These are phyloP conservation scores for Zoanthus sociatus DNA, from an alignment of 92 coral and sea anemone species.

Conservation along the genomic window DNA sequence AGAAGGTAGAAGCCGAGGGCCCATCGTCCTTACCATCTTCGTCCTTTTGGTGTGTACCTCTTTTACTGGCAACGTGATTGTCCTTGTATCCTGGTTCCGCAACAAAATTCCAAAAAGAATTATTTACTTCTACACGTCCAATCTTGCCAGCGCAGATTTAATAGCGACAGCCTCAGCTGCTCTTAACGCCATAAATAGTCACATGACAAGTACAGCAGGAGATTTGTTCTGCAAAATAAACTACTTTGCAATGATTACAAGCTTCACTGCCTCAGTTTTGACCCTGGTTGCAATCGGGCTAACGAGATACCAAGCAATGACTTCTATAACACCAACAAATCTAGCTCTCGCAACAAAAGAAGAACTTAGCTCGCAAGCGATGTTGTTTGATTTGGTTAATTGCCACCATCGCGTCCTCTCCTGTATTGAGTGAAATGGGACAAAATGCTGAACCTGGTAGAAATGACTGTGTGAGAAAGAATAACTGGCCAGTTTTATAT, in stretches of 20 bases:
- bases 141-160: no score
- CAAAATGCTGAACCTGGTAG: neutral
- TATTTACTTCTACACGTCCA: no score
- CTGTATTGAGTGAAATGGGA: neutral
- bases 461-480: neutral
- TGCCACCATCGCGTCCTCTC: neutral
- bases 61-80: neutral
- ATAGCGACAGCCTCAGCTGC: neutral
- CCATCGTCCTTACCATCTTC: neutral
- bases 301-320: no score
- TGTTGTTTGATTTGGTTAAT: conserved; percentile 15
- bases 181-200: neutral
- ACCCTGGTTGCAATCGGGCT: no score
- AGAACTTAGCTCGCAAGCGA: neutral
- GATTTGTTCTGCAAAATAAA: neutral
- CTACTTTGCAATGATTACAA: neutral
- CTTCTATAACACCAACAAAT: neutral
- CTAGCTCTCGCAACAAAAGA: neutral
- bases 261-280: neutral
- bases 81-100: conserved; percentile 6
- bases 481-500: conserved; percentile 3
- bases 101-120: no score
- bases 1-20: no score
- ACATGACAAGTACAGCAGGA: neutral
- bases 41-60: neutral